These are phyloP conservation scores for Bimastos eiseni DNA, from an alignment of 2,888 invertebrate genomes.

Conservation along the genomic window DNA sequence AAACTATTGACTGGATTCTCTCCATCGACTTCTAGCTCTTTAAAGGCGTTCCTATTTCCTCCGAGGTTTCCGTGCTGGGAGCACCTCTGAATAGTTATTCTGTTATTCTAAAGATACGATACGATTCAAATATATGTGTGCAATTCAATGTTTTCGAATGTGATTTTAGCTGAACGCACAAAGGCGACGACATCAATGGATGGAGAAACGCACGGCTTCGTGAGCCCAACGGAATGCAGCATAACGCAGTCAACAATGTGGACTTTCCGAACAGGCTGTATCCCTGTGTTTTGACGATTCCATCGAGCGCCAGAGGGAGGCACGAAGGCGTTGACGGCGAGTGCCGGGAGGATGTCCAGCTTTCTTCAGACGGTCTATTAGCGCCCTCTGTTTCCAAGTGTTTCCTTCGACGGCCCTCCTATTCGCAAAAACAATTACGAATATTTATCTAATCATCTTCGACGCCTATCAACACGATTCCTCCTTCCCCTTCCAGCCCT, in stretches of 20 bases:
- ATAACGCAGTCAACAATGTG: neutral
- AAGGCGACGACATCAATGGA: neutral
- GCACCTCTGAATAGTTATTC: no score
- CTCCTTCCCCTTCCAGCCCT: neutral
- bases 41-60: no score
- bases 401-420: conserved; percentile 2
- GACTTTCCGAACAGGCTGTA: neutral
- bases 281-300: neutral
- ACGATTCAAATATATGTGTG: no score
- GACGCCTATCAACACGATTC: neutral
- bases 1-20: no score
- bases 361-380: neutral
- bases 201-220: neutral
- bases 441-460: conserved; percentile 25
- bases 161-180: no score
- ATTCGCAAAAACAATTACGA: conserved; percentile 24
- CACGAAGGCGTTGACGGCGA: neutral
- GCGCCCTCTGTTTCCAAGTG: conserved; percentile 17
- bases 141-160: no score
- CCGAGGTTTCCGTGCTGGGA: no score
- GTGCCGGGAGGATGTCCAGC: conserved; percentile 8
- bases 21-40: no score
- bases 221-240: neutral
- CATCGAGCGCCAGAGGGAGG: neutral
- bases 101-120: no score